Base-by-base conservation (phyloP, 2,797 vertebrate species). In the Coendou prehensilis region DNA sequence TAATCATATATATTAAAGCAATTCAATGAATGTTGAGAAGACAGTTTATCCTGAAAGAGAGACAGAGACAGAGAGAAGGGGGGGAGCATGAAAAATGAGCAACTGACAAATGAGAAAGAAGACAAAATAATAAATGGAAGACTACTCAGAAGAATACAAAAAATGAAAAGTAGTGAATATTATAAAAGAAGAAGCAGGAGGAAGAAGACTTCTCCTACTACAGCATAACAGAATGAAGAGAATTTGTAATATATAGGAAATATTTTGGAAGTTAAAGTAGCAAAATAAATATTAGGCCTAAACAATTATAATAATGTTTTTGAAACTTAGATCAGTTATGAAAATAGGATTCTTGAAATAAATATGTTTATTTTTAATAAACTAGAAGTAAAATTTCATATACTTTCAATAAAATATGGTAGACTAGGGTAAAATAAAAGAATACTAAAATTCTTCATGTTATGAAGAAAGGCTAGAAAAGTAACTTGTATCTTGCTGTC, bases 1-100 rank as follows among this genome's bases (percentile, higher is more conserved):
- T 81, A 75, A 10, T 20, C 50, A 69, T 33, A 78, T 20, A 87
- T 45, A 84, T 80, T 64, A 17, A 54, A 81, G 59, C 2, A 54
- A 80, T 92, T 79, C 37, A 75, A 6, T 45, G 30, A 87, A 94
- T 75, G 88, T 89, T 94, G 67, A 92, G 45, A 89, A 83, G 8
- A 67, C 14, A 89, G 23, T 86, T 78, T 86, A 78, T 83, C 9
- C 64, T 17, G 5, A 22, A 20, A 15, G 54, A 9, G 54, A 71
- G 33, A 64, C 63, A 64, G 61, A 63, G 30, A 64, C 63, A 64
- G 63, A 64, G 63, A 33, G 41, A 22, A 54, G 41, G 2, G 30
- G 5, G 5, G 47, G 6, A 56, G 45, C 18, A 41, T 73, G 28
- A 56, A 41, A 93, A 92, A 37, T 17, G 23, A 89, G 18, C 64